Percentiles rank a stretch among this genome's conserved stretches.
Conservation (phyloP, 1,140 invertebrate species). For the Euwallacea fornicatus region DNA sequence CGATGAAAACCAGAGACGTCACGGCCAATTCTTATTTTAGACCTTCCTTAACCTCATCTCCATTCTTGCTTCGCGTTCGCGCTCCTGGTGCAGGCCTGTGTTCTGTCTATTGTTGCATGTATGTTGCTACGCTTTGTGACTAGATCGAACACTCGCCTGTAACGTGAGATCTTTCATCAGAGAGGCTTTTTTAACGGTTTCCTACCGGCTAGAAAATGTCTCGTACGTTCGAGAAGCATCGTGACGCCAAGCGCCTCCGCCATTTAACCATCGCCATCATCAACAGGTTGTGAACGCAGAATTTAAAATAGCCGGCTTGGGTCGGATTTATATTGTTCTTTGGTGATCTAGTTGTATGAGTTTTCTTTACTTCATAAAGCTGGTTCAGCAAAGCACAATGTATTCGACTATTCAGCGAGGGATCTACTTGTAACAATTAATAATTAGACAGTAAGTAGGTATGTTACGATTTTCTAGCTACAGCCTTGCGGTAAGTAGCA, state of each 20-base stretch:
- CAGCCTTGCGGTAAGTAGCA: neutral
- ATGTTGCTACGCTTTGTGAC: slow-evolving; percentile 46
- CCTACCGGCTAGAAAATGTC: too few relatives aligned
- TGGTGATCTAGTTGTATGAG: slow-evolving; percentile 56
- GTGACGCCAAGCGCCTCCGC: neutral
- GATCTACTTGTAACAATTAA: slow-evolving; percentile 9
- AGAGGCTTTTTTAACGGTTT: too few relatives aligned
- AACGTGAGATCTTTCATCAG: slow-evolving; percentile 41
- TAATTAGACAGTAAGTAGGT: too few relatives aligned
- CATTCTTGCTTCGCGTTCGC: neutral
- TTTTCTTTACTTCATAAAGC: slow-evolving; percentile 53
- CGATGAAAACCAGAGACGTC: neutral
- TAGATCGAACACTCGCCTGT: slow-evolving; percentile 54
- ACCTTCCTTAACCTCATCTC: neutral
- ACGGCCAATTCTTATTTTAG: neutral
- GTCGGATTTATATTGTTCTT: slow-evolving; percentile 54
- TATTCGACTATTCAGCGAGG: slow-evolving; percentile 50
- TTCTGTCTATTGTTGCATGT: slow-evolving; percentile 51
- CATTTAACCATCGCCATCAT: neutral
- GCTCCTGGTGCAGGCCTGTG: slow-evolving; percentile 49
- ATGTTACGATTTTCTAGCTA: neutral
- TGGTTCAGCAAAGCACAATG: slow-evolving; percentile 56
- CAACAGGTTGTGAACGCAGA: slow-evolving; percentile 34
- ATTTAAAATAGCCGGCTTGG: slow-evolving; percentile 3
- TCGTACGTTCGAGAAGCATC: neutral